Evolutionary conservation across 1,140 invertebrate genomes (phyloP).

Genomic region (Pomacea maculata): DNA sequence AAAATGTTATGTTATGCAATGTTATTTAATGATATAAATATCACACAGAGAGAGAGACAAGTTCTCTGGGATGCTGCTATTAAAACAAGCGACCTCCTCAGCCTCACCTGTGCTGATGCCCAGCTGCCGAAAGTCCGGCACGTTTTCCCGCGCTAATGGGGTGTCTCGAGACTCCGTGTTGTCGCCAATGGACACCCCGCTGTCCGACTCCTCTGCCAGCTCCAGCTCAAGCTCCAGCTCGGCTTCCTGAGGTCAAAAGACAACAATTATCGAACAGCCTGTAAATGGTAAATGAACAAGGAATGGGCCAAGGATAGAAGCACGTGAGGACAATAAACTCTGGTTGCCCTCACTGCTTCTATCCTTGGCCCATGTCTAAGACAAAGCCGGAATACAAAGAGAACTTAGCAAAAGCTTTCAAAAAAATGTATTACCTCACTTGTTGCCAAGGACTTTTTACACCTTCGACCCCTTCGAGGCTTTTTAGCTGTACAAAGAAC

Average conservation of each 20-base stretch:
- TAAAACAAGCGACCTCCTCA: not conserved
- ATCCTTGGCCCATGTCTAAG: too few species aligned
- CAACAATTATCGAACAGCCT: not conserved
- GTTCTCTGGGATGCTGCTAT: not conserved
- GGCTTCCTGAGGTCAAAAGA: not conserved
- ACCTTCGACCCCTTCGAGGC: too few species aligned
- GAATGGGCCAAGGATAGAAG: too few species aligned
- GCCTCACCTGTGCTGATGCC: not conserved
- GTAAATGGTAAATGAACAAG: too few species aligned
- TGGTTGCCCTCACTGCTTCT: too few species aligned
- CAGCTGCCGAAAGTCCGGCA: conserved; percentile 1
- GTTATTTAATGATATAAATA: not conserved
- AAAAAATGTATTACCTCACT: too few species aligned
- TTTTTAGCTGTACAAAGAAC: too few species aligned
- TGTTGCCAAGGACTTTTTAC: too few species aligned
- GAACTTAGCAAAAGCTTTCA: not conserved
- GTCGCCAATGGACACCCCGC: not conserved
- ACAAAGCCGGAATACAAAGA: not conserved
- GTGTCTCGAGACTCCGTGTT: not conserved
- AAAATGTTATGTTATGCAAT: not conserved
- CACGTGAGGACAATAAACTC: too few species aligned
- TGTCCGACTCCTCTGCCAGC: conserved; percentile 4
- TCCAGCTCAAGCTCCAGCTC: not conserved
- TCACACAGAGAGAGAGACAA: not conserved
- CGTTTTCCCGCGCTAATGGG: not conserved